A percentile compares a stretch with the other conserved stretches of the same genome.
Evolutionary conservation across 2,113 vertebrate species (phyloP).

Genomic region (Damaliscus lunatus): DNA sequence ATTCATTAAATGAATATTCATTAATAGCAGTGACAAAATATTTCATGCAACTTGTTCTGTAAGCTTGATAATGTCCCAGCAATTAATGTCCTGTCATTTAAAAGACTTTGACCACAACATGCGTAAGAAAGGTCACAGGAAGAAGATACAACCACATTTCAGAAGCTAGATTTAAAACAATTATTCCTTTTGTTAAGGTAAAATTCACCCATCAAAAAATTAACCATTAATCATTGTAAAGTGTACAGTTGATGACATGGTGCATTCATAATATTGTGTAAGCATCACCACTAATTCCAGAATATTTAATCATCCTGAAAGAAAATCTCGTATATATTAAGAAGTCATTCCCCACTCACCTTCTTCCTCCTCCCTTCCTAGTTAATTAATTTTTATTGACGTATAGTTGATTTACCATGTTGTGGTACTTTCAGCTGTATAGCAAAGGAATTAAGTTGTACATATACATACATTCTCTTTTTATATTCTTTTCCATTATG

Average conservation of each 20-base stretch:
- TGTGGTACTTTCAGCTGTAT: not conserved
- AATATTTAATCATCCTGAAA: not conserved
- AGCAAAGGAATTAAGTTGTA: not conserved
- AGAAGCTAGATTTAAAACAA: not conserved
- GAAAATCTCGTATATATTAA: not conserved
- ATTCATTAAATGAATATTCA: slow-evolving; percentile 1
- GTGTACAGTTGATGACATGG: not conserved
- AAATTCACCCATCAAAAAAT: not conserved
- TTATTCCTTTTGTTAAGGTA: not conserved
- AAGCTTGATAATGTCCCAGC: not conserved
- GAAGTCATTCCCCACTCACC: not conserved
- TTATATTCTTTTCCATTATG: not conserved
- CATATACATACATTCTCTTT: not conserved
- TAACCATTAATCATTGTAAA: not conserved
- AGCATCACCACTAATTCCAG: not conserved
- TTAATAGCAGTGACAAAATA: not conserved
- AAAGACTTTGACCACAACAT: not conserved
- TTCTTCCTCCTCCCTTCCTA: not conserved
- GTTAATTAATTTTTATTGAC: not conserved
- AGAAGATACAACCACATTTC: not conserved
- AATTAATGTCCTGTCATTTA: not conserved
- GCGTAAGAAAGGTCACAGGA: not conserved
- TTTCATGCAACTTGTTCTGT: not conserved
- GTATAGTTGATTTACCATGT: not conserved
- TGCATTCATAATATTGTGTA: not conserved